Base-by-base conservation (phyloP, 1,140 invertebrate genomes). In the Caerostris extrusa region DNA sequence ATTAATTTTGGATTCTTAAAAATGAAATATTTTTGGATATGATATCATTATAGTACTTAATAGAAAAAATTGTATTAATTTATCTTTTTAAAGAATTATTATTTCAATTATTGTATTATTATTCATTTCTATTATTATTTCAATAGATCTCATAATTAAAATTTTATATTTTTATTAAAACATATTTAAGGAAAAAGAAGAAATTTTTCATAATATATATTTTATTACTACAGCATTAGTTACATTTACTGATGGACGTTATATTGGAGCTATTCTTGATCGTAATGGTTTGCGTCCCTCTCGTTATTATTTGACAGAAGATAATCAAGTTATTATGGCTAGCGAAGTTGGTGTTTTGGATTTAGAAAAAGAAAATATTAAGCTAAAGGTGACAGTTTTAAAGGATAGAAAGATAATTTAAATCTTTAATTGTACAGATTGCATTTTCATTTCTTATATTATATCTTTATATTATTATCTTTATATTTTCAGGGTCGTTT, bases 261-360 rank as follows among this genome's bases (percentile, higher is more conserved):
- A 99, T 95, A 98, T 99, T 95, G 99, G 99, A 58, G 98, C 98
- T 93, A 98, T 98, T 94, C 96, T 98, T 69, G 98, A 98, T 96
- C 97, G 99, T 95, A 99, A 99, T 96, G 99, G 99, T 93, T 97
- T 99, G 94, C 97, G 99, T 95, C 99, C 99, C 58, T 99, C 99
- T 67, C 97, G 99, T 90, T 99, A 99, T 97, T 99, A 99, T 96
- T 97, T 99, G 94, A 99, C 99, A 95, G 97, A 97, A 95, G 98
- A 97, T 95, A 98, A 99, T 96, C 98, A 99, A 96, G 97, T 99
- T 96, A 98, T 99, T 95, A 99, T 99, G 99, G 99, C 99, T 92
- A 99, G 99, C 95, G 99, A 99, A 97, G 99, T 99, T 86, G 99
- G 99, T 95, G 99, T 99, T 94, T 98, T 99, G 96, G 99, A 99